Conservation (phyloP, 2,888 invertebrate genomes). For the Pycnomerus fuliginosus region DNA sequence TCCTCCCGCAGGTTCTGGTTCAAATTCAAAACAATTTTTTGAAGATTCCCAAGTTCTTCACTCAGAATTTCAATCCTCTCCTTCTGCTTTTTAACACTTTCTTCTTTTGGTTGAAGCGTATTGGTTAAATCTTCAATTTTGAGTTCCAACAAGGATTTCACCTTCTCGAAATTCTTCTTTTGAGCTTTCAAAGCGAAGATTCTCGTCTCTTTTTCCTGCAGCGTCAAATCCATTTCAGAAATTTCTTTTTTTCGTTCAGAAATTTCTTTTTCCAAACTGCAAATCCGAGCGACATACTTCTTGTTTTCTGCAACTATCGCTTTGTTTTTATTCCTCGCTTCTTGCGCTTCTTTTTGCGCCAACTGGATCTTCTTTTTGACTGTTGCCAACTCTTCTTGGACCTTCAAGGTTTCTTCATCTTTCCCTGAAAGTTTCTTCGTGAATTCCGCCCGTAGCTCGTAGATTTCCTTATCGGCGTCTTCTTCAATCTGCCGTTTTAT, state of each 20-base stretch:
- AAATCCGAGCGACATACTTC: slow-evolving; percentile 66
- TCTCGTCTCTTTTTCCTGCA: slow-evolving; percentile 81
- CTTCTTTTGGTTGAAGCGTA: slow-evolving; percentile 82
- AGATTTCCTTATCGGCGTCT: slow-evolving; percentile 80
- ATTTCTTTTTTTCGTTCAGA: slow-evolving; percentile 82
- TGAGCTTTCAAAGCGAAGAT: slow-evolving; percentile 81
- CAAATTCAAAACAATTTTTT: slow-evolving; percentile 66
- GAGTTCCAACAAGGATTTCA: slow-evolving; percentile 85
- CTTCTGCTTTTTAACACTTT: slow-evolving; percentile 80
- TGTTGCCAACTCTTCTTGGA: slow-evolving; percentile 75
- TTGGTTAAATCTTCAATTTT: slow-evolving; percentile 82
- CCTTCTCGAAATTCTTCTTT: slow-evolving; percentile 87
- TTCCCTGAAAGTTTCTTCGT: slow-evolving; percentile 69
- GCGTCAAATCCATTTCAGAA: slow-evolving; percentile 76
- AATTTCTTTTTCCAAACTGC: slow-evolving; percentile 73
- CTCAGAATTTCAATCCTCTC: slow-evolving; percentile 82
- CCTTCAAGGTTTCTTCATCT: slow-evolving; percentile 58
- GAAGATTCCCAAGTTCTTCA: slow-evolving; percentile 74
- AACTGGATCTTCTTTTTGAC: slow-evolving; percentile 75
- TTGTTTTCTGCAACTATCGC: slow-evolving; percentile 68
- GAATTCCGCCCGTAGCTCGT: slow-evolving; percentile 71
- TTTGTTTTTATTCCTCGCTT: slow-evolving; percentile 63
- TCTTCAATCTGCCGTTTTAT: slow-evolving; percentile 79
- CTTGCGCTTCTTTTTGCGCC: slow-evolving; percentile 71
- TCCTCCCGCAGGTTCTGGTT: slow-evolving; percentile 76